phyloP scores from a whole-genome alignment of 2,888 invertebrate species.

The Halocaridina rubra region DNA sequence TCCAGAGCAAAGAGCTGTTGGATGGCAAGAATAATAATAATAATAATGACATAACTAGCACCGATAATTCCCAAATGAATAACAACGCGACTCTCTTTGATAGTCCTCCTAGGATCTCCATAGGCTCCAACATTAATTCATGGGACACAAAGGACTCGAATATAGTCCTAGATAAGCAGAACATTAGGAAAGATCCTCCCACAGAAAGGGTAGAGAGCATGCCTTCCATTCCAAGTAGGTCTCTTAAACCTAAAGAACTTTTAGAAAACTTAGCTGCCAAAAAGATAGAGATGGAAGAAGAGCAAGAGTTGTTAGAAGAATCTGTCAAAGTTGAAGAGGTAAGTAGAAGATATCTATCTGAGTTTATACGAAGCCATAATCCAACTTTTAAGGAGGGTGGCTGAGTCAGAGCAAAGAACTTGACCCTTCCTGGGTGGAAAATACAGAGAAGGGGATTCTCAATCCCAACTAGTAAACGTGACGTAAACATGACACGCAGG shows the following conservation, averaged over 20 bases:
- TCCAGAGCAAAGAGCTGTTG: conserved; percentile 21
- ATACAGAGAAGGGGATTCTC: too few species aligned
- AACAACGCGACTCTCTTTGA: not conserved
- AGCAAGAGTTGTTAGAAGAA: conserved; percentile 48
- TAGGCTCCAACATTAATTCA: conserved; percentile 22
- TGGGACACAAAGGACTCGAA: conserved; percentile 39
- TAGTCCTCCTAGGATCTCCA: not conserved
- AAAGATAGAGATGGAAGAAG: conserved; percentile 49
- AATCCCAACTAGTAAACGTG: too few species aligned
- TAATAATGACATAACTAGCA: too few species aligned
- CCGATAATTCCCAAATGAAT: not conserved
- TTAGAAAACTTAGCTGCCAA: conserved; percentile 28
- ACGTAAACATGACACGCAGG: too few species aligned
- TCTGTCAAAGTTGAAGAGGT: conserved; percentile 57
- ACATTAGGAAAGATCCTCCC: not conserved
- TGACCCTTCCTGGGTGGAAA: too few species aligned
- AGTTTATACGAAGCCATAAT: too few species aligned
- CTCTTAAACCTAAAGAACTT: conserved; percentile 56
- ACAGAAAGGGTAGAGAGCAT: conserved; percentile 26
- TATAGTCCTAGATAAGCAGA: conserved; percentile 13
- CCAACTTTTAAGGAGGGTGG: too few species aligned
- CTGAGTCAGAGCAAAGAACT: too few species aligned
- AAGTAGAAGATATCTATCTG: too few species aligned
- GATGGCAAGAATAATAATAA: conserved; percentile 28
- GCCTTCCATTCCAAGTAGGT: conserved; percentile 38